These are phyloP conservation scores for Aricia artaxerxes DNA, from an alignment of 2,888 invertebrate genomes.

Conservation along the genomic window DNA sequence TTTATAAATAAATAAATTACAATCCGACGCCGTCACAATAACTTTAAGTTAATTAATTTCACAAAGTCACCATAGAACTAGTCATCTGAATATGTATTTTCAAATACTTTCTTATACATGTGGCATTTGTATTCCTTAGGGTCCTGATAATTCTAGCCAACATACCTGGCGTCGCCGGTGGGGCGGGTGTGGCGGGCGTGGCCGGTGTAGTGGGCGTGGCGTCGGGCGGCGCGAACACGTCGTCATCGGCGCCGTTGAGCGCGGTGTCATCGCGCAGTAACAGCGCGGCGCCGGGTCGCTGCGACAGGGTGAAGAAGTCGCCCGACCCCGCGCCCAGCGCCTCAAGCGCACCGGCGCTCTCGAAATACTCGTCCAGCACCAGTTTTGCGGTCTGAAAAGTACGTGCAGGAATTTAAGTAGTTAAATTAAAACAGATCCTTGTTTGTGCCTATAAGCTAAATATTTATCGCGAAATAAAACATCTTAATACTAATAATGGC, in stretches of 20 bases:
- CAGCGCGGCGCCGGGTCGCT: constrained; percentile 74
- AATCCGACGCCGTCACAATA: too few species aligned
- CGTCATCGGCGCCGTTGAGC: constrained; percentile 71
- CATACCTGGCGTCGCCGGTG: constrained; percentile 23
- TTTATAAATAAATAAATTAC: too few species aligned
- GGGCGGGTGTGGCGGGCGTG: constrained; percentile 10
- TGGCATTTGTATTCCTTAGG: too few species aligned
- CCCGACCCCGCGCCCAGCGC: constrained; percentile 74
- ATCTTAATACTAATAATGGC: background rate
- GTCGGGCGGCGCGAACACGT: constrained; percentile 59
- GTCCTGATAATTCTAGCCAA: background rate
- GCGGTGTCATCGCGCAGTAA: constrained; percentile 69
- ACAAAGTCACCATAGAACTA: too few species aligned
- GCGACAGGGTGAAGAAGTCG: constrained; percentile 78
- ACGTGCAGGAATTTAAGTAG: background rate
- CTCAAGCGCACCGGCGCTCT: constrained; percentile 73
- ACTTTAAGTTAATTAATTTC: too few species aligned
- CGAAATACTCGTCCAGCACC: constrained; percentile 92
- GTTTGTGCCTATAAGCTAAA: background rate
- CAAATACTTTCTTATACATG: too few species aligned
- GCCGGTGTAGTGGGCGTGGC: constrained; percentile 22
- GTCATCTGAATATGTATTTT: too few species aligned
- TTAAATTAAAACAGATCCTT: background rate
- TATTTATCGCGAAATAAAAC: background rate
- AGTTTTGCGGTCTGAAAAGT: constrained; percentile 88